Percentiles rank a stretch among this genome's conserved stretches.
Evolutionary conservation across 2,888 invertebrate species (phyloP).

Genomic region (Alloscopus bannaensis): DNA sequence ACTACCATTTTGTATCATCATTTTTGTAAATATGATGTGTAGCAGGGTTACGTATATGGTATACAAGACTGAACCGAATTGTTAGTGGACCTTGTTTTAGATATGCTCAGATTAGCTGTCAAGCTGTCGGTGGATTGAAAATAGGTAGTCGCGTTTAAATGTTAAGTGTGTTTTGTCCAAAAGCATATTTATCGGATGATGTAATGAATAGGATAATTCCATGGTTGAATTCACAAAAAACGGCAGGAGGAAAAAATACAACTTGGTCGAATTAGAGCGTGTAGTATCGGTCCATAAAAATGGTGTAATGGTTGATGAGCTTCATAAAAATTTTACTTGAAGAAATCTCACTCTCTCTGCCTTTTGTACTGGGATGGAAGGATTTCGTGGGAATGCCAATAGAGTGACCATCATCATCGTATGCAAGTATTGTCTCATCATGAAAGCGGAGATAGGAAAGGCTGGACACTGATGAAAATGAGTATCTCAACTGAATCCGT

Average conservation of each 20-base stretch:
- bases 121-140: slow-evolving; percentile 25
- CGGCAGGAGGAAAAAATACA: slow-evolving; percentile 15
- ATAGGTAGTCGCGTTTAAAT: slow-evolving; percentile 29
- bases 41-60: background rate
- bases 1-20: slow-evolving; percentile 11
- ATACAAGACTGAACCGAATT: too few relatives aligned
- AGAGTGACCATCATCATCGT: slow-evolving; percentile 1
- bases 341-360: slow-evolving; percentile 34
- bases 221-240: slow-evolving; percentile 22
- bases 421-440: background rate
- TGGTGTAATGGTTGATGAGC: slow-evolving; percentile 41
- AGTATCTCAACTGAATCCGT: too few relatives aligned
- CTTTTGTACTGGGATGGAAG: background rate
- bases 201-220: slow-evolving; percentile 41
- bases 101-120: slow-evolving; percentile 37
- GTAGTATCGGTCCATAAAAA: slow-evolving; percentile 34
- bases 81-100: slow-evolving; percentile 21
- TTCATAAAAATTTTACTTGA: slow-evolving; percentile 14
- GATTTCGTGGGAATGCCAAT: slow-evolving; percentile 39
- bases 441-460: background rate
- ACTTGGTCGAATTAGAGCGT: slow-evolving; percentile 54
- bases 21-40: slow-evolving; percentile 26
- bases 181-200: slow-evolving; percentile 38
- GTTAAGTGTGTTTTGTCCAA: slow-evolving; percentile 35
- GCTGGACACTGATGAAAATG: too few relatives aligned